These are phyloP conservation scores for Magallana angulata DNA, from an alignment of 1,140 invertebrate species.

Conservation along the genomic window DNA sequence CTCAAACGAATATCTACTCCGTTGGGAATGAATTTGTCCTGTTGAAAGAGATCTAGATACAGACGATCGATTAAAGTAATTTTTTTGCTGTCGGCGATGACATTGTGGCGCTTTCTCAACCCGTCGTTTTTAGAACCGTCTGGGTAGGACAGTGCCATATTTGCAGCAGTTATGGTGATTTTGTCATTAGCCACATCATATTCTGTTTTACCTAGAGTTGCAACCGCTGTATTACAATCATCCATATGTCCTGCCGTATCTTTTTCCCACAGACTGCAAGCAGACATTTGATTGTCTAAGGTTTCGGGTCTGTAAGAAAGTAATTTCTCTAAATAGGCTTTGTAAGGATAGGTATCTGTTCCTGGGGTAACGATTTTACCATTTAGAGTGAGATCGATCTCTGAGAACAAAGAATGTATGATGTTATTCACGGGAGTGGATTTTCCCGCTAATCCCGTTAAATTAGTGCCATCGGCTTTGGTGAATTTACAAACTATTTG, in stretches of 20 bases:
- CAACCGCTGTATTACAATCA: background rate
- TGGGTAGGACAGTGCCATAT: too few relatives aligned
- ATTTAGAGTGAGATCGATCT: background rate
- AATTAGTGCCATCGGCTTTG: background rate
- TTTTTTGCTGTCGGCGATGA: background rate
- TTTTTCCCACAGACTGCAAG: slow-evolving; percentile 12
- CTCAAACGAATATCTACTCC: background rate
- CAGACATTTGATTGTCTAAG: background rate
- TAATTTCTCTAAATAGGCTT: slow-evolving; percentile 35
- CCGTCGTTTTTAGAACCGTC: too few relatives aligned
- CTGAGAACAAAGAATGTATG: background rate
- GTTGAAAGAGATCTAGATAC: slow-evolving; percentile 34
- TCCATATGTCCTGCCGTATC: slow-evolving; percentile 12
- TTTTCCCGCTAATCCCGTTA: background rate
- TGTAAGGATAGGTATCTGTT: slow-evolving; percentile 32
- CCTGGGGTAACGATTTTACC: background rate
- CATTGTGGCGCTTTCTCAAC: background rate
- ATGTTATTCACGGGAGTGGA: background rate
- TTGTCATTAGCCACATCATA: too few relatives aligned
- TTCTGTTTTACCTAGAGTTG: too few relatives aligned
- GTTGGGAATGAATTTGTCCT: background rate
- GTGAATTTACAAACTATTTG: background rate
- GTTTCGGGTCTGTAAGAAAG: background rate
- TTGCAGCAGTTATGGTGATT: too few relatives aligned
- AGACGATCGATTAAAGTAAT: slow-evolving; percentile 8